Evolutionary conservation across 1,140 invertebrate genomes (phyloP), one percentile per base, ranked within the genome.

Genomic region (Brachionus rotundiformis): DNA sequence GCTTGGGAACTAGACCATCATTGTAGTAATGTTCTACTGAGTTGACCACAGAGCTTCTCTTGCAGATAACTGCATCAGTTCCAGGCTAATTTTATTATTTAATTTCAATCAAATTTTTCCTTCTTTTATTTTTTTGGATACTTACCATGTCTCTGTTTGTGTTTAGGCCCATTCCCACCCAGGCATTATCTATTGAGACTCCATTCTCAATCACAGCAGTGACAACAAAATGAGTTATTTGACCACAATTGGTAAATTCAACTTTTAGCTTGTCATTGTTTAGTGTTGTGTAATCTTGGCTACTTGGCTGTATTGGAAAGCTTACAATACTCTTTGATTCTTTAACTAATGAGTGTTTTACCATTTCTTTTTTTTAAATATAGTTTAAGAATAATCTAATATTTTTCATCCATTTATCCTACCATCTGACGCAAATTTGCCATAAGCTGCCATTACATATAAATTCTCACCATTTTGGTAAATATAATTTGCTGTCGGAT

Each of bases 11-110:
- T 1, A 31, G 29, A 31, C 27, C 27, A 31, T 65, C 29, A 65
- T 65, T 65, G 27, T 65, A 65, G 31, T 65, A 65, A 13, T 65
- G 61, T 31, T 65, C 29, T 31, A 65, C 61, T 31, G 27, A 31
- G 3, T 7, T 65, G 13, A 65, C n/a, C 3, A 1, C 19, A 4
- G 61, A 31, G 3, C 3, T 2, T 31, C 29, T 7, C 31, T 33
- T 65, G 31, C 61, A 65, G 2, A 65, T 16, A 2, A 65, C 61
- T 16, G 31, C 61, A 65, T 65, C 29, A 11, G 27, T 29, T 3
- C 61, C 61, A 25, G 54, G 54, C 54, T 61, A 23, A 3, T 3
- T 23, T 23, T 23, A 23, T 61, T 23, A 19, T 16, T 23, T 23
- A 23, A 23, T 61, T 61, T 23, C 1, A 23, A 23, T 61, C 16